Evolutionary conservation across 1,140 invertebrate genomes (phyloP).

Genomic region (Drusus annulatus): DNA sequence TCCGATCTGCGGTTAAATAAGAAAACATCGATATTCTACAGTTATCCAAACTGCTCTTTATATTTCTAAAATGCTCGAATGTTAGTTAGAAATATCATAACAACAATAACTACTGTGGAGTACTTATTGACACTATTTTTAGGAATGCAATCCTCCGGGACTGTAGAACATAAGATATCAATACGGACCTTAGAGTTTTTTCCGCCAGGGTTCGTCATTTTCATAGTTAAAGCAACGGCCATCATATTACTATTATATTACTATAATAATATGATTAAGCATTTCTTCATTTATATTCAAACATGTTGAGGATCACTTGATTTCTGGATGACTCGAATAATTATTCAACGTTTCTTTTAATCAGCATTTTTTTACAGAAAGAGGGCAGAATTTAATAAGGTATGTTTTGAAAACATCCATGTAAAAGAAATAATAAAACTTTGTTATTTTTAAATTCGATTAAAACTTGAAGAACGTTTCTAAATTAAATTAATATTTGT

Average conservation of each 20-base stretch:
- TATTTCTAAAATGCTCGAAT: conserved; percentile 26
- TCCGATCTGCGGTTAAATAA: conserved; percentile 20
- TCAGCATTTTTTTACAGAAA: too few relatives aligned
- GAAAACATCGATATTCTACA: conserved; percentile 23
- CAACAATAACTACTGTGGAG: conserved; percentile 47
- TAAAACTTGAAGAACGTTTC: too few relatives aligned
- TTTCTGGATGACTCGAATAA: too few relatives aligned
- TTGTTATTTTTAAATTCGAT: too few relatives aligned
- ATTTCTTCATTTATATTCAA: too few relatives aligned
- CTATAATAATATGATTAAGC: too few relatives aligned
- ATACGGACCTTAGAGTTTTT: conserved; percentile 60
- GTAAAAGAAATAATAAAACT: too few relatives aligned
- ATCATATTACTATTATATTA: neutral
- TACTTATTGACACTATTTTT: conserved; percentile 58
- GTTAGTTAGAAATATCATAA: conserved; percentile 38
- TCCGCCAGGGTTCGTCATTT: conserved; percentile 21
- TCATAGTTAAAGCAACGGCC: conserved; percentile 28
- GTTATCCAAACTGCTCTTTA: conserved; percentile 23
- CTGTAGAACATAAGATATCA: conserved; percentile 69
- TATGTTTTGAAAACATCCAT: too few relatives aligned
- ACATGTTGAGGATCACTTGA: too few relatives aligned
- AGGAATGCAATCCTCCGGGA: conserved; percentile 66
- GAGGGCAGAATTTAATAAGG: too few relatives aligned
- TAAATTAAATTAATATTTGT: too few relatives aligned
- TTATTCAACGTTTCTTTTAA: too few relatives aligned